Percentiles rank a stretch among this genome's conserved stretches.
phyloP scores from a whole-genome alignment of 2,113 vertebrate species.

The Himantopus leucocephalus region DNA sequence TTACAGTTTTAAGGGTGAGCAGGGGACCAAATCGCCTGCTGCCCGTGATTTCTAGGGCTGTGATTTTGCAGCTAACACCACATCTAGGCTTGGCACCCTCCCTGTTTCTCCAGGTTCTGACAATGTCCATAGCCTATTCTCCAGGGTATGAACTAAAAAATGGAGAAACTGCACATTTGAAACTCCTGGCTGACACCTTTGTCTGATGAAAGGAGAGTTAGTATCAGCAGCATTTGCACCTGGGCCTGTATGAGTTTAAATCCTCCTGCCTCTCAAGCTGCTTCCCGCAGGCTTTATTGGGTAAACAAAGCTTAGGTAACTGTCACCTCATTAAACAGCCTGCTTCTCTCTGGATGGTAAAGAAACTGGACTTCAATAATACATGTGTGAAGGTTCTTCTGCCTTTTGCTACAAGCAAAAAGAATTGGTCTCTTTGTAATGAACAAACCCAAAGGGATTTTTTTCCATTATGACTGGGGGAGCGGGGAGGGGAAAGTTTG shows the following conservation, averaged over 20 bases:
- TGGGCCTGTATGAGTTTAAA: background rate
- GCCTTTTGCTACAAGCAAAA: background rate
- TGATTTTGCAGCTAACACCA: background rate
- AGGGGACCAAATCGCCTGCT: fast-evolving
- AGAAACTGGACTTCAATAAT: background rate
- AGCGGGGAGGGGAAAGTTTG: background rate
- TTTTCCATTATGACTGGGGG: background rate
- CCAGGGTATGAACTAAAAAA: background rate
- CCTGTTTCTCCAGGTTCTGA: background rate
- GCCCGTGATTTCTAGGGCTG: fast-evolving
- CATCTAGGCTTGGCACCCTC: background rate
- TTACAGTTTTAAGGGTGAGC: background rate
- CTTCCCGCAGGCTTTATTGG: background rate
- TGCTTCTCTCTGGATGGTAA: background rate
- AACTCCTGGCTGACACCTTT: background rate
- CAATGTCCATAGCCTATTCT: background rate
- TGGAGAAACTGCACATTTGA: fast-evolving
- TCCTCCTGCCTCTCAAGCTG: background rate
- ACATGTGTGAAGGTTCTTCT: background rate
- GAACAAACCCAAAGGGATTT: background rate
- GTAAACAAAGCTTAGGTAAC: background rate
- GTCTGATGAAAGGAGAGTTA: background rate
- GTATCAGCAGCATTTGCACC: background rate
- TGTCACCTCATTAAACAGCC: background rate
- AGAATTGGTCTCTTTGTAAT: background rate